Percentiles rank a stretch among this genome's conserved stretches.
Conservation (phyloP, 2,113 vertebrate genomes). For the Steatornis caripensis region DNA sequence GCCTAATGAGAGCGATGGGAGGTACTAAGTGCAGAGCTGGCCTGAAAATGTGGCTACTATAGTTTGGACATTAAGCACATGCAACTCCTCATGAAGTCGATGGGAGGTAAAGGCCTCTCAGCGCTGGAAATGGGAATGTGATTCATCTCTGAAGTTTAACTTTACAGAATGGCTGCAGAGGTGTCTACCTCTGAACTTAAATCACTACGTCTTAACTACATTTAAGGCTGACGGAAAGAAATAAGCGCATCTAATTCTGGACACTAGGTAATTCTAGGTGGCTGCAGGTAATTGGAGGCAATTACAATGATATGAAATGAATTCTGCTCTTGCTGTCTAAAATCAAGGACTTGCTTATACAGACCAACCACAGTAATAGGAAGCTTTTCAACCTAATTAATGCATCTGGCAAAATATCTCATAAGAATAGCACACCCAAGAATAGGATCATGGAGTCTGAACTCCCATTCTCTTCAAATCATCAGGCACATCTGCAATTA, state of each 20-base stretch:
- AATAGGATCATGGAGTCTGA: not conserved
- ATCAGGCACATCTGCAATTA: not conserved
- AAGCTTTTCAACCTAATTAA: constrained; percentile 7
- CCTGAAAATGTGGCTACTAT: not conserved
- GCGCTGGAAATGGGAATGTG: not conserved
- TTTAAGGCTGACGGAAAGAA: not conserved
- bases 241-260: not conserved
- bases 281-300: constrained; percentile 2
- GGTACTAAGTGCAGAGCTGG: not conserved
- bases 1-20: constrained; percentile 24
- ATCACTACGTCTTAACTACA: not conserved
- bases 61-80: not conserved
- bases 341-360: constrained; percentile 9
- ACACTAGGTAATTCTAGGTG: not conserved
- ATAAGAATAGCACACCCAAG: not conserved
- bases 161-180: not conserved
- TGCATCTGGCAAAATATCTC: not conserved
- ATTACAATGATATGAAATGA: constrained; percentile 16
- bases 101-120: constrained; percentile 17
- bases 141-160: constrained; percentile 18
- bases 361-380: not conserved
- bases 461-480: not conserved
- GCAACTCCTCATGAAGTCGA: constrained; percentile 5
- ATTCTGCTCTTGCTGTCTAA: constrained; percentile 24
- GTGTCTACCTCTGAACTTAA: constrained; percentile 20